phyloP scores from a whole-genome alignment of 2,888 invertebrate genomes.

The Phytoseiulus persimilis region DNA sequence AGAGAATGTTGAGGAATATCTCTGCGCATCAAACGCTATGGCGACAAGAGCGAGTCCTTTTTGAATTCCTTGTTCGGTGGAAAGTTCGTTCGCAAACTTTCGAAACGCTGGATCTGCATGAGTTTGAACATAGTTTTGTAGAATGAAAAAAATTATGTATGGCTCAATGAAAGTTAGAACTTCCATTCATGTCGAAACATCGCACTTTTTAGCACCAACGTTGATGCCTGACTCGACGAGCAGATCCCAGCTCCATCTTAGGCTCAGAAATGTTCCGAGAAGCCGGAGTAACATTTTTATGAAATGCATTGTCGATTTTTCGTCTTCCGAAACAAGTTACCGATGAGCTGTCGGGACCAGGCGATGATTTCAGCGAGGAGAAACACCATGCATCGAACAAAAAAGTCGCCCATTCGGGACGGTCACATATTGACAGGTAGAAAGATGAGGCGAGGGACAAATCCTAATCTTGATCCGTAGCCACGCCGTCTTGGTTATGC shows the following conservation, averaged over 20 bases:
- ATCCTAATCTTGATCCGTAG: no score
- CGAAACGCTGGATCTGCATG: neutral
- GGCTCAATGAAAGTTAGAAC: neutral
- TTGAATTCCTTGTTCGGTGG: neutral
- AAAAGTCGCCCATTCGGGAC: neutral
- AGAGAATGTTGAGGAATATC: neutral
- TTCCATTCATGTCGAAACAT: neutral
- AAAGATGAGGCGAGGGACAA: no score
- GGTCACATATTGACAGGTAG: neutral
- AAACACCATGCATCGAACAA: neutral
- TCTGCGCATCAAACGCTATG: neutral
- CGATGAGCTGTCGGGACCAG: neutral
- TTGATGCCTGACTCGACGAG: neutral
- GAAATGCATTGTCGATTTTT: neutral
- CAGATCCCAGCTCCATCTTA: neutral
- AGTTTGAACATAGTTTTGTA: neutral
- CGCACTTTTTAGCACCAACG: neutral
- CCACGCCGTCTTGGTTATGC: no score
- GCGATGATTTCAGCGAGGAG: neutral
- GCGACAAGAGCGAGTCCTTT: neutral
- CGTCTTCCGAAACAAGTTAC: neutral
- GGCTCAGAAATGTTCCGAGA: neutral
- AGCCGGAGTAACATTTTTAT: neutral
- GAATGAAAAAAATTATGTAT: neutral
- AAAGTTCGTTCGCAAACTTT: neutral